phyloP scores from a whole-genome alignment of 30 jellyfish, hydroid and myxozoan species.

The Haliclystus octoradiatus region DNA sequence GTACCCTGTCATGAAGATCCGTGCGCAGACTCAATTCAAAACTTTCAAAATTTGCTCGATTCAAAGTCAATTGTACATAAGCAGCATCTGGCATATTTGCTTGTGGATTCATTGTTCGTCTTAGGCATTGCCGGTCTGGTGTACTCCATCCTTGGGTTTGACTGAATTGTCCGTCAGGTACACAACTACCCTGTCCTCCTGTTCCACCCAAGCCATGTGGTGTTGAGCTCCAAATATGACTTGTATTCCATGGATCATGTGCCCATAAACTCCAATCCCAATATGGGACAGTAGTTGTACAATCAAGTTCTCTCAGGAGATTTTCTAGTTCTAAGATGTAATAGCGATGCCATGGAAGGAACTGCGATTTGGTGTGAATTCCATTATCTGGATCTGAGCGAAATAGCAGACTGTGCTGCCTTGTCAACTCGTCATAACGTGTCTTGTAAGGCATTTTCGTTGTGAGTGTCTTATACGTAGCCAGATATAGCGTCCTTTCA shows the following conservation, averaged over 20 bases:
- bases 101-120: no score
- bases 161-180: no score
- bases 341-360: slow-evolving; percentile 90
- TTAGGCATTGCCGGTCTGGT: no score
- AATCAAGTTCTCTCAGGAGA: slow-evolving; percentile 59
- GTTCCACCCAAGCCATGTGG: slow-evolving; percentile 50
- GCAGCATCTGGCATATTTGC: no score
- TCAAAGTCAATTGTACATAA: no score
- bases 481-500: slow-evolving; percentile 44
- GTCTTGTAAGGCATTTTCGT: slow-evolving; percentile 45
- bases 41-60: no score
- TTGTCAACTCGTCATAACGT: slow-evolving; percentile 49
- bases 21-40: no score
- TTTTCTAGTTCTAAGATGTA: slow-evolving; percentile 55
- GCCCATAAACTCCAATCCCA: slow-evolving; percentile 84
- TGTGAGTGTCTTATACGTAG: slow-evolving; percentile 53
- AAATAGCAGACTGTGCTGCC: slow-evolving; percentile 55
- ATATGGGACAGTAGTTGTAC: slow-evolving; percentile 64
- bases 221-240: slow-evolving; percentile 33
- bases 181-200: slow-evolving; percentile 3
- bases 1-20: no score
- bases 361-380: slow-evolving; percentile 38
- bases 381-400: slow-evolving; percentile 79
- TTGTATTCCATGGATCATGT: slow-evolving; percentile 57
- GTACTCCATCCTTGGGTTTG: no score